Conservation (phyloP, 35 echinoderm and acorn worm species). For the Ophioderma brevispina region DNA sequence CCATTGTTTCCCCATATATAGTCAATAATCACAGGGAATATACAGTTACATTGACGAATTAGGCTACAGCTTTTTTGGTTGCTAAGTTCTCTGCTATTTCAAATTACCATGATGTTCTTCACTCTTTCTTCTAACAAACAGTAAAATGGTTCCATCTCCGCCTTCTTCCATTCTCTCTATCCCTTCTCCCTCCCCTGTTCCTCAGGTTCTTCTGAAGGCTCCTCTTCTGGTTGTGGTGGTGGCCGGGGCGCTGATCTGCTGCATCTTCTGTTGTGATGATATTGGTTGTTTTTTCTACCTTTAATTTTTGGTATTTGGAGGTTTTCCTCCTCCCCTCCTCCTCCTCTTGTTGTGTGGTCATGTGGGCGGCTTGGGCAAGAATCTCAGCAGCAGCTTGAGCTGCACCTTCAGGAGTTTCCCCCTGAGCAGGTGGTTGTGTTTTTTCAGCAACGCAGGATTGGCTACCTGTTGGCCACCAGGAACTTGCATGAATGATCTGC, state of each 20-base stretch:
- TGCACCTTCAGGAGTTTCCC: neutral
- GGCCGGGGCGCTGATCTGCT: too few relatives aligned
- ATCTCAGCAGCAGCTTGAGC: neutral
- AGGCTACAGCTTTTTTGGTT: neutral
- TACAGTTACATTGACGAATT: neutral
- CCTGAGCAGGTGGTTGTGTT: neutral
- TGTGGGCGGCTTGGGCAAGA: neutral
- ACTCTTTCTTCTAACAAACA: constrained; percentile 83
- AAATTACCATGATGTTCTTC: constrained; percentile 72
- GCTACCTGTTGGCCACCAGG: neutral
- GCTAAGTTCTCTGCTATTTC: neutral
- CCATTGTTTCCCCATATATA: neutral
- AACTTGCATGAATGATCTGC: constrained; percentile 64
- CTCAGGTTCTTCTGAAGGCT: constrained; percentile 11
- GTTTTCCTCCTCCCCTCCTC: neutral
- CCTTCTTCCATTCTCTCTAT: constrained; percentile 23
- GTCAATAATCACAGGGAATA: neutral
- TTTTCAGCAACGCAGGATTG: too few relatives aligned
- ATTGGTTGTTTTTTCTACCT: neutral
- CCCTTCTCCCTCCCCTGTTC: constrained; percentile 31
- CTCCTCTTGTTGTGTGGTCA: constrained; percentile 21
- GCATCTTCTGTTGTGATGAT: neutral
- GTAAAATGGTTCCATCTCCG: constrained; percentile 94
- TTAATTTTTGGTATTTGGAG: neutral
- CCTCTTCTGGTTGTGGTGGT: constrained; percentile 5